Evolutionary conservation across 2,797 vertebrate genomes (phyloP).

Genomic region (Esox masquinongy): DNA sequence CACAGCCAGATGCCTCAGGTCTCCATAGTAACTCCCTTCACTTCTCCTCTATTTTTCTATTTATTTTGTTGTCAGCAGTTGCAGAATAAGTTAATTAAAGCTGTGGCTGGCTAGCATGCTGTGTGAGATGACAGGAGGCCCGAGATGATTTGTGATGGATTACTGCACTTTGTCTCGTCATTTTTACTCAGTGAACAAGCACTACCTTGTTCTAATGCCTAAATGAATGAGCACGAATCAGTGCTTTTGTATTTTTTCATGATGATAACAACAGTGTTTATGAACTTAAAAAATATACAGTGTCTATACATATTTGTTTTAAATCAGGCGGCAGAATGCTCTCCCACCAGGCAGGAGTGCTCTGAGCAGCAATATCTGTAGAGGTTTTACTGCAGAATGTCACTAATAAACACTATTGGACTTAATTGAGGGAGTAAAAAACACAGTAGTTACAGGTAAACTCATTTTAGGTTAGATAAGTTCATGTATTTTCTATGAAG

Average conservation of each 20-base stretch:
- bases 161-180: constrained; percentile 72
- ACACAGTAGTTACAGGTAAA: constrained; percentile 58
- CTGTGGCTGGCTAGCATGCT: constrained; percentile 68
- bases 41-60: constrained; percentile 69
- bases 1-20: constrained; percentile 78
- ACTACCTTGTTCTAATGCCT: constrained; percentile 63
- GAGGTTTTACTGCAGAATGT: constrained; percentile 46
- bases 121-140: constrained; percentile 75
- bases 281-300: constrained; percentile 8
- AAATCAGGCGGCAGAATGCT: constrained; percentile 60
- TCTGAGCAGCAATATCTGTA: constrained; percentile 59
- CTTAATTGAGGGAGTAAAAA: constrained; percentile 59
- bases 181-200: constrained; percentile 67
- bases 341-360: constrained; percentile 64
- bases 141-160: constrained; percentile 80
- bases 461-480: neutral
- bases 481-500: neutral
- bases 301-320: constrained; percentile 64
- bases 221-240: constrained; percentile 69
- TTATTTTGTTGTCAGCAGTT: constrained; percentile 78
- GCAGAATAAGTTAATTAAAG: constrained; percentile 84
- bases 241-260: constrained; percentile 59
- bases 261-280: constrained; percentile 63
- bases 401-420: constrained; percentile 68
- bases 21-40: constrained; percentile 78